These are phyloP conservation scores for Parnassius smintheus DNA, from an alignment of 2,888 invertebrate genomes.

Conservation along the genomic window DNA sequence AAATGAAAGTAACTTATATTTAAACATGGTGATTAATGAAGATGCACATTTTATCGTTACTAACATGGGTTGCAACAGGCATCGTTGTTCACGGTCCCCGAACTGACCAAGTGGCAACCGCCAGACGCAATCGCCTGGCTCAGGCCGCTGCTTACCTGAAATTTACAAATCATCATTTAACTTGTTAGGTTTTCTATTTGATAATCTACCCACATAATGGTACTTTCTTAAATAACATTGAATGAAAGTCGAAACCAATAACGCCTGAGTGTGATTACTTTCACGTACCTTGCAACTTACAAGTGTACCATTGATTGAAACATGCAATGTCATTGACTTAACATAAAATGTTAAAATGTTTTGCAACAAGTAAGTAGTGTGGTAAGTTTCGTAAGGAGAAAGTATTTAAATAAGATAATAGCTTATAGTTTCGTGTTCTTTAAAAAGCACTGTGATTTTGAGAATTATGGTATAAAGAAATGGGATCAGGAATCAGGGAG, in stretches of 20 bases:
- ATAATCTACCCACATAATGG: too few species aligned
- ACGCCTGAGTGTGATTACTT: neutral
- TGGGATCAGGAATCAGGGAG: too few species aligned
- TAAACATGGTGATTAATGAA: too few species aligned
- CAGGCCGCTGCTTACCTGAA: conserved; percentile 33
- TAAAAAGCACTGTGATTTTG: too few species aligned
- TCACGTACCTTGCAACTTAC: neutral
- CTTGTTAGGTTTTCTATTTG: neutral
- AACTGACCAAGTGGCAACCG: conserved; percentile 73
- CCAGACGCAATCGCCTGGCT: conserved; percentile 75
- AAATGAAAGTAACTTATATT: too few species aligned
- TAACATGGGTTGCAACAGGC: conserved; percentile 73
- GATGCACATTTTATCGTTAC: conserved; percentile 34
- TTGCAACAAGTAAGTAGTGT: too few species aligned
- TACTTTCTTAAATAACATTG: neutral
- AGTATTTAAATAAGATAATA: too few species aligned
- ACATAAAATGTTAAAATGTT: too few species aligned
- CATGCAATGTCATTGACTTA: neutral
- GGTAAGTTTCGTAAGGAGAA: too few species aligned
- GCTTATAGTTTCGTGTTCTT: too few species aligned
- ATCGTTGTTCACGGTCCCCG: conserved; percentile 64
- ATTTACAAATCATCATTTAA: neutral
- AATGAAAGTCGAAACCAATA: neutral
- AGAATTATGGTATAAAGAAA: too few species aligned
- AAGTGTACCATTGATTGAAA: neutral